Evolutionary conservation across 2,888 invertebrate species (phyloP), one percentile per base, ranked within the genome.

Genomic region (Hydropsyche betteni): DNA sequence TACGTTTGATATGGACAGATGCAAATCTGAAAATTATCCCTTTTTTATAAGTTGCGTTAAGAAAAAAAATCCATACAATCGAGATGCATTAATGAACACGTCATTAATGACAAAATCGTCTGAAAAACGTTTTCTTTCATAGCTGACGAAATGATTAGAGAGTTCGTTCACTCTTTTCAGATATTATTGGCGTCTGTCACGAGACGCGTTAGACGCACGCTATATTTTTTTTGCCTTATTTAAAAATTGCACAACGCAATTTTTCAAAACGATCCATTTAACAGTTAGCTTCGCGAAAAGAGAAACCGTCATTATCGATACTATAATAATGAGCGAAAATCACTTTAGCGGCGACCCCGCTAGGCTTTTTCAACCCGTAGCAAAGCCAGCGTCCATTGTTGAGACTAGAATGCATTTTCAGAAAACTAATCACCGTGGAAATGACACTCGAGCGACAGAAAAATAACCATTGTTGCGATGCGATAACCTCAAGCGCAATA

Each of bases 301-400:
- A 33, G 64, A 64, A 64, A 64, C 64, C 64, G 36, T 36, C 24
- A 64, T 64, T 64, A 64, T 64, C 64, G 64, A 34, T 64, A 36
- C 64, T 14, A 55, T 16, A 16, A 44, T 44, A 44, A 44, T 16
- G 16, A 55, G 55, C 55, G 55, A 55, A n/a, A 55, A 55, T 12
- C 8, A 16, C 55, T 16, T 58, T 53, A 53, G 53, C 53, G 8
- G 58, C 44, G 44, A 8, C 8, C 16, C 58, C 16, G 58, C 24
- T 16, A 58, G 24, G 16, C 24, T 24, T 58, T 58, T 24, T 8
- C 24, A 16, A 58, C 24, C 58, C 58, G 14, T 24, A 14, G 53
- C n/a, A n/a, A n/a, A 7, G n/a, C 7, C 12, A 3, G 14, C 7
- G 53, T 53, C 16, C 24, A 58, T 58, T 58, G 58, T 58, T 14